Conservation (phyloP, 2,888 invertebrate species). For the Cylloceria caligata region DNA sequence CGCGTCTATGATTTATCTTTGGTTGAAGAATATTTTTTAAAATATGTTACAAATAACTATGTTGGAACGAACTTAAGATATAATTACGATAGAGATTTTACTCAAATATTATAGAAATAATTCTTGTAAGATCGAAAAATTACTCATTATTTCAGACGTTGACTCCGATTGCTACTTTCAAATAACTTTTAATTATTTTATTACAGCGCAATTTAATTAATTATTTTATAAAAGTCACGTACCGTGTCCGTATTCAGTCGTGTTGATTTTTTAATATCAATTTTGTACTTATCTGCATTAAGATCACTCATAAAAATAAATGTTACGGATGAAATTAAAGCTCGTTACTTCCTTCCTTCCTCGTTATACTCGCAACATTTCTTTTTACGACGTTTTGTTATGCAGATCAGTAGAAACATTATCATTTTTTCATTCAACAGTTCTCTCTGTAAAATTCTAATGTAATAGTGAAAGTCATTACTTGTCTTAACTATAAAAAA, state of each 20-base stretch:
- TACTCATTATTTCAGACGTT: not conserved
- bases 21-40: not conserved
- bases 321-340: not conserved
- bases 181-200: not conserved
- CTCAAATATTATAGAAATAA: not conserved
- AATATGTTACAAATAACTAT: not conserved
- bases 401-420: not conserved
- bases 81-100: not conserved
- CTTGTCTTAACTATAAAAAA: not conserved
- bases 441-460: not conserved
- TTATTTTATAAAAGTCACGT: not conserved
- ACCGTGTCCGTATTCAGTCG: not conserved
- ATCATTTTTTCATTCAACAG: not conserved
- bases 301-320: slow-evolving; percentile 16
- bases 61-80: not conserved
- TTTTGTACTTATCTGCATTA: not conserved
- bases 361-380: not conserved
- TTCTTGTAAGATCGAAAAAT: not conserved
- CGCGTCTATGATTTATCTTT: not conserved
- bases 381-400: not conserved
- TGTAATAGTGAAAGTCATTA: not conserved
- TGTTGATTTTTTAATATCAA: not conserved
- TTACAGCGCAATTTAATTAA: not conserved
- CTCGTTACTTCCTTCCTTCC: slow-evolving; percentile 1
- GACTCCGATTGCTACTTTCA: not conserved